Base-by-base conservation (phyloP, 2,888 invertebrate genomes). In the Euphydryas editha region DNA sequence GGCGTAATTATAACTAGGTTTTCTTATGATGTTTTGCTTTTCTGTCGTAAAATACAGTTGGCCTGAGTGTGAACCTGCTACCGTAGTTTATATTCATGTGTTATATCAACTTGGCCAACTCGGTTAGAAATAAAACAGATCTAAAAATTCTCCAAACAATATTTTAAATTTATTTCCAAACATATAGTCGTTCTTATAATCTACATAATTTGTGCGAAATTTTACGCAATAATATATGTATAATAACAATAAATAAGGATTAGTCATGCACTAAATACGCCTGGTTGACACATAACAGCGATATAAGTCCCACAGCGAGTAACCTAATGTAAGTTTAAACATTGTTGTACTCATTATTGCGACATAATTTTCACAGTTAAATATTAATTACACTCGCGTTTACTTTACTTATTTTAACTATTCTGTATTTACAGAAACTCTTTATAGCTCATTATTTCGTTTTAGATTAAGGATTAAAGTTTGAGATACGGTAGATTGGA, bases 231-330 rank as follows among this genome's bases (percentile, higher is more conserved):
- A 36, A 54, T 54, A 54, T 54, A 36, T 51, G 49, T 51, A 51
- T 54, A 63, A 63, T 60, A 63, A 57, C 57, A 51, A 46, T 66
- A 66, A 64, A 68, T 63, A 55, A 63, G 61, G 61, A 61, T 61
- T 65, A 68, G 68, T 63, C 62, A 60, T 58, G 60, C 49, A 57
- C 51, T 55, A 62, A 62, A 68, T 55, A 63, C 60, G 44, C 49
- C 37, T n/a, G 59, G 55, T 68, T 70, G 65, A 70, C 68, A 59
- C 39, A 61, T 59, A 68, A 63, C 70, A 66, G 49, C 59, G 62
- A 63, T 63, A 61, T 65, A 60, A 63, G 68, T 70, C 70, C 70
- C 68, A 61, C 51, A 57, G 68, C 59, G 70, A 65, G 46, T 64
- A 57, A 46, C 37, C 59, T 68, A 62, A 65, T 65, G 59, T 68